These are phyloP conservation scores for Helleia helle DNA, from an alignment of 2,888 invertebrate genomes.

Conservation along the genomic window DNA sequence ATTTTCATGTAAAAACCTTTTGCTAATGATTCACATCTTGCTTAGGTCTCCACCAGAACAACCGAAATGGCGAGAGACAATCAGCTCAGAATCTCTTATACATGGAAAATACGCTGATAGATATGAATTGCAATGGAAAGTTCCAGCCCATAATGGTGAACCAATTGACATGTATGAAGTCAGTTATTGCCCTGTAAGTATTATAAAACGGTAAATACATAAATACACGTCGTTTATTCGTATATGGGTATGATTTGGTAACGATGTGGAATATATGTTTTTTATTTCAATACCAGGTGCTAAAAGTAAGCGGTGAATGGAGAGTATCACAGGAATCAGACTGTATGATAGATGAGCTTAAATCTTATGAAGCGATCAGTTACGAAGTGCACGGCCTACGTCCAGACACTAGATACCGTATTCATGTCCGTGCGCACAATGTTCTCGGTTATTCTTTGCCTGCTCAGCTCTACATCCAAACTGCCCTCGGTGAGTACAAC, in stretches of 20 bases:
- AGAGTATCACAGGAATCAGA: slow-evolving; percentile 62
- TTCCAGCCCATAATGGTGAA: slow-evolving; percentile 92
- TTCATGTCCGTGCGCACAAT: slow-evolving; percentile 90
- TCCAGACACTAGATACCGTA: slow-evolving; percentile 87
- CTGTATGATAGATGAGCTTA: slow-evolving; percentile 75
- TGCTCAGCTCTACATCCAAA: slow-evolving; percentile 85
- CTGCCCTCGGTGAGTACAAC: slow-evolving; percentile 88
- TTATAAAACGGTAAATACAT: neutral
- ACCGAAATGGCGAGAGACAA: slow-evolving; percentile 62
- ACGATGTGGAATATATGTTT: neutral
- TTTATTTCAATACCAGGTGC: slow-evolving; percentile 65
- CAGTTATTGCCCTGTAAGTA: slow-evolving; percentile 83
- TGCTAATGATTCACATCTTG: no score
- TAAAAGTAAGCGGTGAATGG: slow-evolving; percentile 81
- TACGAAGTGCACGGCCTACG: slow-evolving; percentile 80
- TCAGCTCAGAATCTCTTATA: slow-evolving; percentile 56
- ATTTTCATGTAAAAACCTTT: neutral
- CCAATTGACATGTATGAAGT: slow-evolving; percentile 88
- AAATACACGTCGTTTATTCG: neutral
- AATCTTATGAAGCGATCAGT: slow-evolving; percentile 76
- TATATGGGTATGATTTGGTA: neutral
- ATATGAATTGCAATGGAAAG: slow-evolving; percentile 88
- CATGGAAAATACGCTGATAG: slow-evolving; percentile 80
- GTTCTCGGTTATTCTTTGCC: slow-evolving; percentile 87
- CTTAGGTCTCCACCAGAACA: slow-evolving; percentile 81